Base-by-base conservation (phyloP, 2,113 vertebrate species). In the Spea bombifrons region DNA sequence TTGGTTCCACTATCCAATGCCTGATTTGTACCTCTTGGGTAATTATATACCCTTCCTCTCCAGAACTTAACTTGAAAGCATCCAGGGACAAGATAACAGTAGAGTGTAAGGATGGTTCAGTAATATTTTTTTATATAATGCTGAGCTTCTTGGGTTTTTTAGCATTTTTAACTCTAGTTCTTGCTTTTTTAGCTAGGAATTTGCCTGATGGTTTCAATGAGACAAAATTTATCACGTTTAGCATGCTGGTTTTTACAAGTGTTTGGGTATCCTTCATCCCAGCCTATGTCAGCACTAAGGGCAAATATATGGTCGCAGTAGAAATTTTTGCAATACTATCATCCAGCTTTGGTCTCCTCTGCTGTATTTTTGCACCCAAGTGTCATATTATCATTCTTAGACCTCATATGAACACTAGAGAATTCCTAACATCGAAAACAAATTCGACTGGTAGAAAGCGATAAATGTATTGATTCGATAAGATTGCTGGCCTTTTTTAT, bases 241-340 rank as follows among this genome's bases (percentile, higher is more conserved):
- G 81, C 66, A 83, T 84, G 83, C 49, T 84, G 49, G 75, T 81
- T 5, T 81, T 81, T 63, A 83, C 77, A 45, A 79, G 75, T 3
- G 81, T 84, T 47, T 83, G 83, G 81, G 63, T 83, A 15, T 73
- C 83, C 53, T 84, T 83, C 17, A 78, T 84, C 30, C 83, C 81
- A 5, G 78, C 78, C 15, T 81, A 82, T 66, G 57, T 83, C 6
- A 84, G 83, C 63, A 78, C 81, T 49, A 80, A 69, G 12, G 83
- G 81, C 4, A 82, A 82, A 63, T 82, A 80, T 6, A 81, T 67
- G 8, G 74, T 77, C 4, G 83, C 83, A 0, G 75, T 76, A 6
- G 83, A 84, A 46, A 78, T 84, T 5, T 84, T 84, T 50, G 81
- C 83, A 4, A 82, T 84, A n/a, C 49, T 84, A n/a, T 65, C 76